Evolutionary conservation across 2,113 vertebrate species (phyloP).

Genomic region (Hemibagrus wyckioides): DNA sequence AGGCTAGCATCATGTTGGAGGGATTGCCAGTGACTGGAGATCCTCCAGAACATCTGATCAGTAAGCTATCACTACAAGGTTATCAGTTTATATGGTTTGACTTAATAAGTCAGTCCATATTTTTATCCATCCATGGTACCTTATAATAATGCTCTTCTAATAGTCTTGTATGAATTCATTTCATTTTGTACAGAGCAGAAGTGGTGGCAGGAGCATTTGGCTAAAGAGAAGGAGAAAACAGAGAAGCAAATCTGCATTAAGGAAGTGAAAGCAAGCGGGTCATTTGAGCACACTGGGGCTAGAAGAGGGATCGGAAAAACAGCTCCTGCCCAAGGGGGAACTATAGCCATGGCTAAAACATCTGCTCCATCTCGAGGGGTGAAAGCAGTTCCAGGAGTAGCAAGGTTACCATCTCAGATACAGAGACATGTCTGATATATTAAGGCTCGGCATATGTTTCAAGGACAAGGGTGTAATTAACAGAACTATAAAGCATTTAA

Average conservation of each 20-base stretch:
- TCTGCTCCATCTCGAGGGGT: conserved; percentile 46
- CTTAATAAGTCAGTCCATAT: neutral
- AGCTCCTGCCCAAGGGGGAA: conserved; percentile 35
- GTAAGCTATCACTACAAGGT: conserved; percentile 54
- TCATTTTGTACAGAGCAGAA: conserved; percentile 59
- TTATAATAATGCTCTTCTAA: neutral
- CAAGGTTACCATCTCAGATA: conserved; percentile 57
- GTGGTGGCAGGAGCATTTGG: conserved; percentile 65
- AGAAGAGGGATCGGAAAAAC: conserved; percentile 37
- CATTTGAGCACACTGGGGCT: conserved; percentile 26
- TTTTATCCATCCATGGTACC: neutral
- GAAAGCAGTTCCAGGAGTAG: conserved; percentile 44
- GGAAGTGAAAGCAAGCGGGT: conserved; percentile 29
- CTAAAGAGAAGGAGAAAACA: conserved; percentile 47
- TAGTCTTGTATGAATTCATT: neutral
- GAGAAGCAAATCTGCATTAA: conserved; percentile 28
- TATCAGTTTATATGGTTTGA: neutral
- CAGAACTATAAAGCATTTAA: neutral
- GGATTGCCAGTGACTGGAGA: conserved; percentile 55
- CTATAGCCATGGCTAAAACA: conserved; percentile 40
- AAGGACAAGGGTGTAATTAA: conserved; percentile 17
- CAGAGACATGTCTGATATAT: neutral
- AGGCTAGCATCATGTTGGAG: conserved; percentile 69
- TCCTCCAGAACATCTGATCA: conserved; percentile 59
- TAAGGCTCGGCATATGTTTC: neutral